Percentiles rank a stretch among this genome's conserved stretches.
These are phyloP conservation scores for Rhegmatorhina hoffmannsi DNA, from an alignment of 2,113 vertebrate species.

Conservation along the genomic window DNA sequence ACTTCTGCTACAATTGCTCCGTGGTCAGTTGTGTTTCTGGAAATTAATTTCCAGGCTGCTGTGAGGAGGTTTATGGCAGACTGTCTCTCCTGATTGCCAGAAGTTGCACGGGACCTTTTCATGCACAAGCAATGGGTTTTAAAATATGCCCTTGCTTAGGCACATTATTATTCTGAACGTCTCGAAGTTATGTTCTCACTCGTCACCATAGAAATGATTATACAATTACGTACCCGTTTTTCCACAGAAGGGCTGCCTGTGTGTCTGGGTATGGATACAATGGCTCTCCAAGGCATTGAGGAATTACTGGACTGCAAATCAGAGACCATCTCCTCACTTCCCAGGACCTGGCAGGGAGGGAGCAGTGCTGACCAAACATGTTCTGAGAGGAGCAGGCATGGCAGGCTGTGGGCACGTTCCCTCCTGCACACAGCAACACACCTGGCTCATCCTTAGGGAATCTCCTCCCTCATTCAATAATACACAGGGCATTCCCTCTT, in stretches of 20 bases:
- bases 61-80: conserved; percentile 15
- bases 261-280: background rate
- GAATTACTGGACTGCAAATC: background rate
- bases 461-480: background rate
- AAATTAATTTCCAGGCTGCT: conserved; percentile 69
- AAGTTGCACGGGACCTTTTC: conserved; percentile 44
- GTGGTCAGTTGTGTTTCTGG: conserved; percentile 48
- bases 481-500: background rate
- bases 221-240: conserved; percentile 19
- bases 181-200: conserved; percentile 49
- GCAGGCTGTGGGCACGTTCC: background rate
- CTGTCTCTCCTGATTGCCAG: conserved; percentile 10
- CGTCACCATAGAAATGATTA: conserved; percentile 70
- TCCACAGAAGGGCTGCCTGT: conserved; percentile 30
- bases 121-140: conserved; percentile 9
- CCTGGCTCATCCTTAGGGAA: conserved; percentile 17
- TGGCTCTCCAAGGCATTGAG: conserved; percentile 15
- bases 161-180: conserved; percentile 59
- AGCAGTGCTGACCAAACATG: background rate
- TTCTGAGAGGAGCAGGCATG: background rate
- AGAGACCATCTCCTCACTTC: background rate
- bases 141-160: conserved; percentile 47
- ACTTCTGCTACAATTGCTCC: conserved; percentile 45
- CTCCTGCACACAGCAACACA: conserved; percentile 11
- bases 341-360: background rate